Percentiles rank a stretch among this genome's conserved stretches.
Conservation (phyloP, 2,888 invertebrate species). For the Drosophila prolongata region DNA sequence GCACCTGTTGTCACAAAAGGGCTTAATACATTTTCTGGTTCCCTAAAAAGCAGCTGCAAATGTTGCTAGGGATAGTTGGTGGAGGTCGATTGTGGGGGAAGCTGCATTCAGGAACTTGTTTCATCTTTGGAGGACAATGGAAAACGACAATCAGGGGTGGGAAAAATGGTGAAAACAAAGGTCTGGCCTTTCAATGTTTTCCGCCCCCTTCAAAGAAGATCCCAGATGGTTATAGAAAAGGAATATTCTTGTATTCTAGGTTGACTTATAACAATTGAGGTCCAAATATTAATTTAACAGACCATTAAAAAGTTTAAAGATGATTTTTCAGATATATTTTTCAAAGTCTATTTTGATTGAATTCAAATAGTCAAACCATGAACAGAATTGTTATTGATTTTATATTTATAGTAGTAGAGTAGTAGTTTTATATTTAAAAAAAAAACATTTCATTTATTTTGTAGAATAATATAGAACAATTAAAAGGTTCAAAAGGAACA, state of each 20-base stretch:
- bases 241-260: background rate
- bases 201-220: conserved; percentile 3
- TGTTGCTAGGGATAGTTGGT: background rate
- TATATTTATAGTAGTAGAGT: no score
- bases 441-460: background rate
- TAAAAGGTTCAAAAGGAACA: background rate
- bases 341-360: no score
- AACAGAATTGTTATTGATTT: no score
- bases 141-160: conserved; percentile 39
- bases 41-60: conserved; percentile 24
- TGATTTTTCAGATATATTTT: no score
- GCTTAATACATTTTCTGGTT: conserved; percentile 32
- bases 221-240: conserved; percentile 10
- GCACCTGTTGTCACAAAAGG: conserved; percentile 60
- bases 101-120: conserved; percentile 32
- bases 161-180: conserved; percentile 23
- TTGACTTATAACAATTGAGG: background rate
- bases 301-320: no score
- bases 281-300: no score
- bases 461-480: background rate
- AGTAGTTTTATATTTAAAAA: no score
- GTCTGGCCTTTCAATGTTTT: conserved; percentile 4
- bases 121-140: conserved; percentile 49
- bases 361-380: no score
- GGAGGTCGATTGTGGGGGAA: conserved; percentile 1